Evolutionary conservation across 2,888 invertebrate species (phyloP), one percentile per base, ranked within the genome.

Genomic region (Tinea trinotella): DNA sequence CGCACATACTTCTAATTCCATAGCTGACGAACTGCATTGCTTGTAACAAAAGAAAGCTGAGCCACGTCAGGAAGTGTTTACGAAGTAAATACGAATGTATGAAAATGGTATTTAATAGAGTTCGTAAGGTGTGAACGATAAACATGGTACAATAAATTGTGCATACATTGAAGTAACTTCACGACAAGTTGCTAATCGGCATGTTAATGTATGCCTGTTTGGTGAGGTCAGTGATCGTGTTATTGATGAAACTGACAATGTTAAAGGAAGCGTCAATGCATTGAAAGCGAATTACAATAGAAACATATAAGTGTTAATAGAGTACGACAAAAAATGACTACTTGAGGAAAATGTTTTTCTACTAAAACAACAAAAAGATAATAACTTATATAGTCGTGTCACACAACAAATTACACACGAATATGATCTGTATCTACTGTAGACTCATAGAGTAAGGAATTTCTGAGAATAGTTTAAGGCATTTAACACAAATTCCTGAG

Each of bases 401-500:
- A 40, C 40, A 24, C 24, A 9, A 24, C 24, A 40, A 46, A 46
- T 46, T 46, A 46, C 17, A 17, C 19, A 46, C 19, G 46, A 19
- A 46, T 46, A 46, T 19, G 19, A 46, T 46, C 18, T 19, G 19
- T 46, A 19, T 46, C 46, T 10, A 1, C 10, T 7, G 52, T 53
- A 40, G 22, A 13, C 40, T 20, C 40, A 53, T 12, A 36, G 53
- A 53, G 4, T 20, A 53, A 17, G 40, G 24, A 50, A 50, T 60
- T 75, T 78, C 71, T 65, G 53, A 61, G 73, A 76, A 76, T 66
- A 44, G 44, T 63, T 60, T 13, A 64, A 65, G 61, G 67, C 64
- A 64, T 67, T 71, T 73, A 71, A 74, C 71, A 71, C 63, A 71
- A 72, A 74, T 80, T 76, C 71, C 64, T 64, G 54, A 62, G 67